Evolutionary conservation across 2,888 invertebrate genomes (phyloP), one percentile per base, ranked within the genome.

Genomic region (Peribatodes rhomboidaria): DNA sequence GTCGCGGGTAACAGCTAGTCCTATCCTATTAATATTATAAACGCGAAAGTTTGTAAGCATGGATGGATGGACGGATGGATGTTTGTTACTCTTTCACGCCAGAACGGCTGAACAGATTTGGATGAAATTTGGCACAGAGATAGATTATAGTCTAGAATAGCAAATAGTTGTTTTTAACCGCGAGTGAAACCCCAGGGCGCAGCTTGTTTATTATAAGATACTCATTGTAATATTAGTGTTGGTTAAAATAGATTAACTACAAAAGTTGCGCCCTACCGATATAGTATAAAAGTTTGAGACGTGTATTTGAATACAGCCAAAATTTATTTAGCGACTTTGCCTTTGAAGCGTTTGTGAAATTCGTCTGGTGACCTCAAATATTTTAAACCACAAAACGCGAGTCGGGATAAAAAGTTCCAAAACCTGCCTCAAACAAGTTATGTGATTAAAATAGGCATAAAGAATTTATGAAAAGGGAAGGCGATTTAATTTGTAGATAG

Each of bases 241-340:
- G 27, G 6, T 27, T 6, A 27, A 6, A 27, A 27, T 27, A 27
- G 2, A 27, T 27, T 27, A 27, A 4, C 27, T 27, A 27, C 27
- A 27, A 6, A 6, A 35, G 35, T 1, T 6, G 41, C 16, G n/a
- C n/a, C 7, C 7, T 31, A 41, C 39, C 22, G 14, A 39, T 27
- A 53, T 3, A 33, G 41, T 42, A 54, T 16, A 49, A 50, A 35
- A 50, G 50, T 55, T 55, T 2, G 18, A 55, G 20, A 44, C 44
- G n/a, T 55, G 16, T 44, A 41, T 61, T 54, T 54, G 39, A 53
- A 61, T 54, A 33, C 35, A 4, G n/a, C 46, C 52, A 20, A 44
- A 52, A 53, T 57, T 37, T 57, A 52, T 57, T 52, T 63, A 27
- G 57, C 44, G 56, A 56, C 50, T 62, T 57, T 61, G 61, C 55